These are phyloP conservation scores for Sinocyclocheilus anophthalmus DNA, from an alignment of 2,113 vertebrate species.

Conservation along the genomic window DNA sequence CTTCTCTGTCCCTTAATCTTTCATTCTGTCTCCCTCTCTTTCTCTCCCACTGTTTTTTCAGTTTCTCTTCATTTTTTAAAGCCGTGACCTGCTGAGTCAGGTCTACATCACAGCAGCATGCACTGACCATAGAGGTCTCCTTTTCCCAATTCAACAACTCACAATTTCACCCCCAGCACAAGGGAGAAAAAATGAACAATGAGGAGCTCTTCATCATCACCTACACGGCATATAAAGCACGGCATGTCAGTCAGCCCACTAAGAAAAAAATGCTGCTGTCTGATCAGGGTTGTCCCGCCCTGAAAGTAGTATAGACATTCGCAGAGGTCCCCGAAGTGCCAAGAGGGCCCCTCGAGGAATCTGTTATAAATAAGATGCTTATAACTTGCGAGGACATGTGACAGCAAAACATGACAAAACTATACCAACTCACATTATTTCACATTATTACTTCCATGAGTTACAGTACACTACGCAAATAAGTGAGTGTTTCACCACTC, in stretches of 20 bases:
- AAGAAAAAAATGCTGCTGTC: background rate
- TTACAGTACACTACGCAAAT: background rate
- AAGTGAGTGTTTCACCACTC: background rate
- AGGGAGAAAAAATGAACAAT: background rate
- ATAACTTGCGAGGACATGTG: background rate
- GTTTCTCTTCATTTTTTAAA: background rate
- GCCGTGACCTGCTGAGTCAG: slow-evolving; percentile 46
- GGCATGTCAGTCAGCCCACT: background rate
- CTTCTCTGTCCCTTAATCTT: background rate
- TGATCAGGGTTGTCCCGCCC: background rate
- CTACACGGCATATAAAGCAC: background rate
- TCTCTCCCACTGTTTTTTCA: background rate
- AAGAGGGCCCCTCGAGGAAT: background rate
- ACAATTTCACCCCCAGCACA: background rate
- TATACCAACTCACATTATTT: background rate
- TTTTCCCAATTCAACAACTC: slow-evolving; percentile 42
- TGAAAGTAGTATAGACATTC: background rate
- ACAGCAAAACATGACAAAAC: background rate
- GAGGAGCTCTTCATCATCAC: slow-evolving; percentile 29
- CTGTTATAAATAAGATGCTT: background rate
- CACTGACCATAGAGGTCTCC: slow-evolving; percentile 13
- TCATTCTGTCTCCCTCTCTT: background rate
- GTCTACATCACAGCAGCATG: slow-evolving; percentile 15
- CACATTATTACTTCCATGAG: background rate
- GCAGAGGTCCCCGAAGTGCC: background rate